phyloP scores from a whole-genome alignment of 2,797 vertebrate genomes.

The Chelon auratus region DNA sequence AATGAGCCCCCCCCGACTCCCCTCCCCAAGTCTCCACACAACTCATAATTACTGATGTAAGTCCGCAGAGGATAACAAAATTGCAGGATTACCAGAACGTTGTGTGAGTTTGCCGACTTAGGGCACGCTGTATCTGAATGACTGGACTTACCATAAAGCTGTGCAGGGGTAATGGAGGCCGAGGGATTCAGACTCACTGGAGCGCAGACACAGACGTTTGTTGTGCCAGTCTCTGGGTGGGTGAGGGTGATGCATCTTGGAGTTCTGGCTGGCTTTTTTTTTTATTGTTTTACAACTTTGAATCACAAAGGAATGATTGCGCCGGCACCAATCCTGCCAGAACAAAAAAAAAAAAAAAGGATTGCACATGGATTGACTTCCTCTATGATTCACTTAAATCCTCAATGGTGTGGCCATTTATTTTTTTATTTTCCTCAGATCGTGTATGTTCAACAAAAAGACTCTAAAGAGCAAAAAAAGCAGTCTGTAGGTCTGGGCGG shows the following conservation, averaged over 20 bases:
- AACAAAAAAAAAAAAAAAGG: constrained; percentile 14
- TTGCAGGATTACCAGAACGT: constrained; percentile 14
- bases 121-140: constrained; percentile 32
- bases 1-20: constrained; percentile 46
- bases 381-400: not conserved
- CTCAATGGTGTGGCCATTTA: not conserved
- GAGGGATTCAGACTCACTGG: constrained; percentile 72
- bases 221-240: constrained; percentile 44
- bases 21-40: constrained; percentile 56
- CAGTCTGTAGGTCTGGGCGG: too few relatives aligned
- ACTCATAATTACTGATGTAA: constrained; percentile 73
- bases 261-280: constrained; percentile 23
- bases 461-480: too few relatives aligned
- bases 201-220: constrained; percentile 69
- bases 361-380: not conserved
- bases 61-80: constrained; percentile 25
- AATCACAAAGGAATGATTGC: constrained; percentile 24
- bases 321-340: constrained; percentile 18
- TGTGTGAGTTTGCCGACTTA: constrained; percentile 43
- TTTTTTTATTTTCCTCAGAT: too few relatives aligned
- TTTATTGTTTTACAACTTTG: constrained; percentile 32
- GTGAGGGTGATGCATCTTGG: constrained; percentile 28
- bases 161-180: constrained; percentile 65
- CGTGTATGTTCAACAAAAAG: too few relatives aligned
- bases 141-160: constrained; percentile 56